Evolutionary conservation across 2,113 vertebrate species (phyloP).

Genomic region (Martes martes): DNA sequence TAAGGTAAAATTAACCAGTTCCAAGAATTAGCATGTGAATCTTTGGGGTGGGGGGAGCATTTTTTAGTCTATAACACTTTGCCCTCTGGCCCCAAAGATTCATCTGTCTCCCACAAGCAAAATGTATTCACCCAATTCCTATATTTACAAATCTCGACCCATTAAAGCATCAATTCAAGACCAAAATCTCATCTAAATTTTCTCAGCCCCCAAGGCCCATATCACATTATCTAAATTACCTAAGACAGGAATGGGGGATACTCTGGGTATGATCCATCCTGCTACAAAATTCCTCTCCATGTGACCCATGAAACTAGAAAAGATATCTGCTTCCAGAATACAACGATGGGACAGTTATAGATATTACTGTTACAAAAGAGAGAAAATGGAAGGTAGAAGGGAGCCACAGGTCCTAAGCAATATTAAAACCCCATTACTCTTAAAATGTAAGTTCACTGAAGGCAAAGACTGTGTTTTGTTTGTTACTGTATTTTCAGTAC

Average conservation of each 20-base stretch:
- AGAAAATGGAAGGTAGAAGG: not conserved
- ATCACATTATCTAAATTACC: not conserved
- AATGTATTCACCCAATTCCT: too few species aligned
- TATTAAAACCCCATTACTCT: not conserved
- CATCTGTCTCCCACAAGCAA: not conserved
- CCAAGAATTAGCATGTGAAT: not conserved
- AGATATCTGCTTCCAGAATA: not conserved
- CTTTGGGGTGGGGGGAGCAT: not conserved
- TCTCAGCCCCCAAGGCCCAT: not conserved
- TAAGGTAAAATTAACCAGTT: not conserved
- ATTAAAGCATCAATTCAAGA: not conserved
- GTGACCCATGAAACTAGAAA: not conserved
- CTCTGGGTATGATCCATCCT: not conserved
- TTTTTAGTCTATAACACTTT: not conserved
- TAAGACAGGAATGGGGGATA: not conserved
- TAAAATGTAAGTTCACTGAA: not conserved
- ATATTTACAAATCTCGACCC: not conserved
- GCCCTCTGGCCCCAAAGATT: not conserved
- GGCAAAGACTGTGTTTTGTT: not conserved
- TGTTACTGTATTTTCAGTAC: not conserved
- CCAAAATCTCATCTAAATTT: not conserved
- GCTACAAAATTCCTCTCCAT: not conserved
- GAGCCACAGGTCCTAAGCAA: not conserved
- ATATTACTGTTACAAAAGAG: not conserved
- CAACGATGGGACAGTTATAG: not conserved